A percentile compares a stretch with the other conserved stretches of the same genome.
Conservation (phyloP, 2,888 invertebrate species). For the Nomada ruficornis region DNA sequence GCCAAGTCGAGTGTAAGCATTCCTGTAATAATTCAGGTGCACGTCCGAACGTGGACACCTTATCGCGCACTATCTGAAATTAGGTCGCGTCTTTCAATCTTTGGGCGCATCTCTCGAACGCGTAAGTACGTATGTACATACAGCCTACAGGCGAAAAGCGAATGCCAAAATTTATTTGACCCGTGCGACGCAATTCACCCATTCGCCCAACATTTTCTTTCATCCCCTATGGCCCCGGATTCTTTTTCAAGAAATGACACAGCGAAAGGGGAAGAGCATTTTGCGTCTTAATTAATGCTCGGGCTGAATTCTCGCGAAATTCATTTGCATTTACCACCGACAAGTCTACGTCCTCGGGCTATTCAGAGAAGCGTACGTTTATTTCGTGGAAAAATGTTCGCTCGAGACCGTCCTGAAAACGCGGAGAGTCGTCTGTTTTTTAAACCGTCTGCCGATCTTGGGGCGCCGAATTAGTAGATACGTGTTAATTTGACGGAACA, state of each 20-base stretch:
- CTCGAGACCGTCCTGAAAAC: not conserved
- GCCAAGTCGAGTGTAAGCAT: conserved; percentile 34
- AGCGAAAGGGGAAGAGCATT: not conserved
- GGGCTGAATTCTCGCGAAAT: not conserved
- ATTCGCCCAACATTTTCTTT: not conserved
- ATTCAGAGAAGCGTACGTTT: not conserved
- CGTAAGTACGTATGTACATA: not conserved
- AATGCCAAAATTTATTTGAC: too few relatives aligned
- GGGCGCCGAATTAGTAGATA: not conserved
- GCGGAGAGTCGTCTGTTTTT: not conserved
- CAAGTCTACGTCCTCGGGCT: not conserved
- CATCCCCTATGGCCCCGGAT: not conserved
- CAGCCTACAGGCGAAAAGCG: not conserved
- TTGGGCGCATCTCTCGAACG: conserved; percentile 9
- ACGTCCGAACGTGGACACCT: conserved; percentile 39
- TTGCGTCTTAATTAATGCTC: conserved; percentile 9
- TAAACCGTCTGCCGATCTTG: conserved; percentile 3
- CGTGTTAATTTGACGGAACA: conserved; percentile 49
- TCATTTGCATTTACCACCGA: conserved; percentile 6
- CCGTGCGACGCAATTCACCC: too few relatives aligned
- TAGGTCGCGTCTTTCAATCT: conserved; percentile 51
- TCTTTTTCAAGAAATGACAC: not conserved
- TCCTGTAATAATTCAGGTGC: conserved; percentile 62
- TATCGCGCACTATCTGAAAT: conserved; percentile 60
- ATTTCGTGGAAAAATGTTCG: not conserved